Evolutionary conservation across 2,888 invertebrate genomes (phyloP).

Genomic region (Eueremaeus valkanovi): DNA sequence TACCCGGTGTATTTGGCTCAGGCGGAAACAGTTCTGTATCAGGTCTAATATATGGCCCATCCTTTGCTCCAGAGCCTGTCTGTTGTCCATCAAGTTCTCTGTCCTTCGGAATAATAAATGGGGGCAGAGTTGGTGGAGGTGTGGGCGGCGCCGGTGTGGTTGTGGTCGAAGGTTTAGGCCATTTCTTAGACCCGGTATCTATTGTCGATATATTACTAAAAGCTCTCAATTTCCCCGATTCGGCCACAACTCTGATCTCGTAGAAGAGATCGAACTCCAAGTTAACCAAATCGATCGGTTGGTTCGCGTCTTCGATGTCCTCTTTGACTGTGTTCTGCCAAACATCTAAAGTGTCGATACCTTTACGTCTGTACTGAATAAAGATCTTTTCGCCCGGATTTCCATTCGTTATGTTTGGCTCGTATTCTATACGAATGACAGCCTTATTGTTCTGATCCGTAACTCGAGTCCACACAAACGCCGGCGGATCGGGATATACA

Average conservation of each 20-base stretch:
- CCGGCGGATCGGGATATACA: slow-evolving; percentile 11
- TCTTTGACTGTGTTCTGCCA: background rate
- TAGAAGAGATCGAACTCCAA: slow-evolving; percentile 5
- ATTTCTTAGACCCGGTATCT: background rate
- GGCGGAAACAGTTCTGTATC: background rate
- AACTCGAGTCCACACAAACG: background rate
- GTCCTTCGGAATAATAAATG: background rate
- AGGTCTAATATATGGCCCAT: no score
- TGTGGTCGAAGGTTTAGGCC: background rate
- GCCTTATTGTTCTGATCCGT: slow-evolving; percentile 1
- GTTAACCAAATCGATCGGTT: background rate
- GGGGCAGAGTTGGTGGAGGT: background rate
- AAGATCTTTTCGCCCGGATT: background rate
- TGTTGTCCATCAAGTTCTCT: no score
- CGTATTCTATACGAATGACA: background rate
- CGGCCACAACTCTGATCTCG: slow-evolving; percentile 1
- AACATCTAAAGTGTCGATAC: background rate
- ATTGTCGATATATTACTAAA: background rate
- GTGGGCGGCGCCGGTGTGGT: background rate
- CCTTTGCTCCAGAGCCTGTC: no score
- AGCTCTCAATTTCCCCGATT: background rate
- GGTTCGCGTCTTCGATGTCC: background rate
- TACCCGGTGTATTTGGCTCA: background rate
- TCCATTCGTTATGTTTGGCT: background rate
- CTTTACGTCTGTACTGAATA: slow-evolving; percentile 4